Base-by-base conservation (phyloP, 2,113 vertebrate species). In the Oryzias melastigma region DNA sequence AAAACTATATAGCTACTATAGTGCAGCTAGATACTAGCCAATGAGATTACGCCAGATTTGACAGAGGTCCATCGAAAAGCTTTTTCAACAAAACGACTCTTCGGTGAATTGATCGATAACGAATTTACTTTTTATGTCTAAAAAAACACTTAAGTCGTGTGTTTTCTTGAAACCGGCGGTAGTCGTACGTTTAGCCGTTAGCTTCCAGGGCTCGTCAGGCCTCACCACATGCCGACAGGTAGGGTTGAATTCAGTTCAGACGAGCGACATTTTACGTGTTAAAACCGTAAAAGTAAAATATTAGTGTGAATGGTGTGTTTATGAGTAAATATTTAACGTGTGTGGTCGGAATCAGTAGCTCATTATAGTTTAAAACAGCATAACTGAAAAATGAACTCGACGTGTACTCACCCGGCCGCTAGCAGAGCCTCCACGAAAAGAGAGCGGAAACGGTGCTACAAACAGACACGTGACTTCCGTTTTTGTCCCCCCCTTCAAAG, bases 381-480 rank as follows among this genome's bases (percentile, higher is more conserved):
- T 0, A 42, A 58, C 42, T 65, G 15, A 20, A 1, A 0, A 3
- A 5, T 3, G 56, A 52, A 83, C 17, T 46, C 52, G 71, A 62
- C 45, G 64, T 58, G 49, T 45, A 90, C 88, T 50, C 78, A 91
- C 88, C 88, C 82, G 76, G 75, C 78, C 61, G 29, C 8, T 62
- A 75, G 82, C 84, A 71, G 68, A 83, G 75, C 86, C 83, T 80
- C 80, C 64, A 71, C 79, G 80, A 87, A 91, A 88, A 90, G 90
- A 86, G 85, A 47, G 29, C 68, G 85, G 51, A 72, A 62, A 13
- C 61, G 8, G 66, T 5, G 27, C 56, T 35, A 13, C 43, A 42
- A 14, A 14, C 2, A 1, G 3, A 0, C 7, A 80, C 83, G 77
- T 89, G 83, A 90, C 70, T 77, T 91, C 89, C 88, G 7, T 0